A percentile compares a stretch with the other conserved stretches of the same genome.
Conservation (phyloP, 1,140 invertebrate species). For the Drosophila rufa region DNA sequence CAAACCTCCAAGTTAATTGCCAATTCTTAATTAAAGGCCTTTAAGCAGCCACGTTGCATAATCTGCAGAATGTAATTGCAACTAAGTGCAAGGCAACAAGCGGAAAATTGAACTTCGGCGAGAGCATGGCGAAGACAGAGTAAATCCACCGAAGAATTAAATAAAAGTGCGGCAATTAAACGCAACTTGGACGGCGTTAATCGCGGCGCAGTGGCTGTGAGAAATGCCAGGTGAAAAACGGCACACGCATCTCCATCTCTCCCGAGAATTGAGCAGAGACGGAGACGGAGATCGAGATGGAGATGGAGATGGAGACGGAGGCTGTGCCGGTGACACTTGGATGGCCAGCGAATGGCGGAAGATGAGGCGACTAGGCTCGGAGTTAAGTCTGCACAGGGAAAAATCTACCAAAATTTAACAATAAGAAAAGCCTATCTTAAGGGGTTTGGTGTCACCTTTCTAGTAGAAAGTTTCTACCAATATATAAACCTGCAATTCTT, state of each 20-base stretch:
- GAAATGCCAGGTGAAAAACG: slow-evolving; percentile 45
- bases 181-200: slow-evolving; percentile 67
- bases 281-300: slow-evolving; percentile 1
- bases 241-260: slow-evolving; percentile 51
- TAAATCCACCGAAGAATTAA: slow-evolving; percentile 62
- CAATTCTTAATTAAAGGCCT: slow-evolving; percentile 48
- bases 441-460: not conserved
- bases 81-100: slow-evolving; percentile 48
- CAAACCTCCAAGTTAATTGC: slow-evolving; percentile 47
- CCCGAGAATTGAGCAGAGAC: slow-evolving; percentile 26
- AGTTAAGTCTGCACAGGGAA: slow-evolving; percentile 13
- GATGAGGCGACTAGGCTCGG: slow-evolving; percentile 68
- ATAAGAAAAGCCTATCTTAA: not conserved
- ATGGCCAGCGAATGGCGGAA: slow-evolving; percentile 57
- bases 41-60: slow-evolving; percentile 43
- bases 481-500: not conserved
- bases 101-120: slow-evolving; percentile 49
- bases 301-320: slow-evolving; percentile 15
- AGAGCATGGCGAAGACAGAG: slow-evolving; percentile 29
- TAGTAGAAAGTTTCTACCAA: too few species aligned
- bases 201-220: slow-evolving; percentile 43
- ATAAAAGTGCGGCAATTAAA: slow-evolving; percentile 81
- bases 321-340: slow-evolving; percentile 59
- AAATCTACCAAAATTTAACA: not conserved
- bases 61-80: slow-evolving; percentile 43